Evolutionary conservation across 2,888 invertebrate genomes (phyloP), one percentile per base, ranked within the genome.

Genomic region (Platycheirus albimanus): DNA sequence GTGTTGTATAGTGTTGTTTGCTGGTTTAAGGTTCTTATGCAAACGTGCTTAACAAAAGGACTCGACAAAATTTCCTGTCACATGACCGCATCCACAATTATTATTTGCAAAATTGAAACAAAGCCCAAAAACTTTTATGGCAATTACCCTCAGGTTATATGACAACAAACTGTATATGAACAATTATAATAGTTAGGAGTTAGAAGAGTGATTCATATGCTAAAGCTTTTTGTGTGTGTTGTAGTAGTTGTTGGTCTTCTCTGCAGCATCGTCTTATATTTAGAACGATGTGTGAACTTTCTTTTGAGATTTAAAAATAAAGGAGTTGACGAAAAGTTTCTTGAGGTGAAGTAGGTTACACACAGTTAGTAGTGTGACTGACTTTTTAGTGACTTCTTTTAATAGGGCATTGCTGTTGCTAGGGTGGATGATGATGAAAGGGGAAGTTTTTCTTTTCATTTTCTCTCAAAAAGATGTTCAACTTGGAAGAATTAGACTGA

Each of bases 81-180:
- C 78, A 77, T 72, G 83, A 83, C 83, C 83, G 74, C 83, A 74
- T 69, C 30, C 56, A 38, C 78, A 83, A 83, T 78, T 83, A 78
- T 72, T 83, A 78, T 83, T 83, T 69, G 67, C 38, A 30, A 83
- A 78, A 83, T 66, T 83, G 83, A 74, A 78, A 83, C 78, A 83
- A 78, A 78, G 78, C 38, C 38, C 61, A 43, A 6, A 67, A 67
- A 63, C 38, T 33, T n/a, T 49, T 56, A 38, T 58, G 63, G 78
- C 72, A 77, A 71, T 67, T 61, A 72, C 49, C 51, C 17, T 15
- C 51, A 66, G 30, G 56, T 47, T 76, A 66, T 47, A 58, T 5
- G 13, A 33, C 51, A 47, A 17, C 43, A 15, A 4, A 30, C 45
- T 45, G 19, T 41, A 10, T 8, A 56, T 15, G 56, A 24, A 24